Conservation (phyloP, 2,113 vertebrate genomes). For the Xiphophorus couchianus region DNA sequence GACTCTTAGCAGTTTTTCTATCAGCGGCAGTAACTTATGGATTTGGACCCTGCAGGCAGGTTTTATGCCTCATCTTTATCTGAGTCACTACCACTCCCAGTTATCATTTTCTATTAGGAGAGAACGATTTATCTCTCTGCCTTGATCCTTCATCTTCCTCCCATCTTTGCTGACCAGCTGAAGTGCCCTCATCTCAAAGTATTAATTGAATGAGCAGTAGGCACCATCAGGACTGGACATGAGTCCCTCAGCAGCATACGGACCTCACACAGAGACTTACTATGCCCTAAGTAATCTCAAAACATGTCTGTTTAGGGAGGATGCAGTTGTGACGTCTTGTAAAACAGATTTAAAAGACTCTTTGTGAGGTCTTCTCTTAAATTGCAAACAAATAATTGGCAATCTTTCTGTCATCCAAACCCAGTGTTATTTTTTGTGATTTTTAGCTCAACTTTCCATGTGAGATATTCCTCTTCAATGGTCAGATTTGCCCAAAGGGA, state of each 20-base stretch:
- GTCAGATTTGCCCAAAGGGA: slow-evolving; percentile 1
- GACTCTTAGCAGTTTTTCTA: neutral
- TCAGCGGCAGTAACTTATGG: neutral
- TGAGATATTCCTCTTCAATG: neutral
- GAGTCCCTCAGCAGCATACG: neutral
- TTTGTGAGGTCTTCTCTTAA: slow-evolving; percentile 1
- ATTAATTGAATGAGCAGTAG: slow-evolving; percentile 47
- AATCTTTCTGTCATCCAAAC: neutral
- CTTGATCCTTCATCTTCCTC: slow-evolving; percentile 17
- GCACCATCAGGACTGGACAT: neutral
- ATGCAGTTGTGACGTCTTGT: neutral
- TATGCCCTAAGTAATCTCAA: slow-evolving; percentile 4
- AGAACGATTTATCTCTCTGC: slow-evolving; percentile 20
- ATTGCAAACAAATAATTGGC: neutral
- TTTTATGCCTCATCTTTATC: neutral
- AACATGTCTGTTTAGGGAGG: slow-evolving; percentile 2
- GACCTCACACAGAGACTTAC: slow-evolving; percentile 12
- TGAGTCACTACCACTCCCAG: neutral
- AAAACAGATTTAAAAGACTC: slow-evolving; percentile 1
- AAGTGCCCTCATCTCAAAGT: slow-evolving; percentile 23
- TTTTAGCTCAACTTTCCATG: slow-evolving; percentile 1
- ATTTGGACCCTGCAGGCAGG: neutral
- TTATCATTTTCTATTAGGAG: slow-evolving; percentile 12
- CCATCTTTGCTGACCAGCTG: slow-evolving; percentile 46
- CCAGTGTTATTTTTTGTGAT: neutral